These are phyloP conservation scores for Edolisoma coerulescens DNA, from an alignment of 2,113 vertebrate species.

Conservation along the genomic window DNA sequence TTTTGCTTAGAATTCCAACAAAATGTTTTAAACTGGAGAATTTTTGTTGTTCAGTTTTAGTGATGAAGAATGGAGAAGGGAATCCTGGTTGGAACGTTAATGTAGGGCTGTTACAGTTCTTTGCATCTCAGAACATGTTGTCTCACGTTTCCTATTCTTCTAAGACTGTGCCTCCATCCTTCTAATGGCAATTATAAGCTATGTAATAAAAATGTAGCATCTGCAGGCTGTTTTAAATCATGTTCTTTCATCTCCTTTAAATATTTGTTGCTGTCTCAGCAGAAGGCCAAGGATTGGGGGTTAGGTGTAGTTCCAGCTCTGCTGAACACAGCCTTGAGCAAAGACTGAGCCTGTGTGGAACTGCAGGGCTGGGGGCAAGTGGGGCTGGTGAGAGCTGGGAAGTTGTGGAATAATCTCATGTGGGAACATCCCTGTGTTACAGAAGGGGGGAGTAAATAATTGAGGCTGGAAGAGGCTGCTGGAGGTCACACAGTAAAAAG, in stretches of 20 bases:
- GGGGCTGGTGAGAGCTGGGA: background rate
- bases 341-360: rapidly evolving
- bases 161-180: slow-evolving; percentile 47
- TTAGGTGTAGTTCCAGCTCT: background rate
- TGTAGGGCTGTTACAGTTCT: slow-evolving; percentile 23
- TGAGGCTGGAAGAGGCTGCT: background rate
- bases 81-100: slow-evolving; percentile 3
- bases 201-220: slow-evolving; percentile 41
- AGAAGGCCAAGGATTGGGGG: background rate
- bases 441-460: rapidly evolving
- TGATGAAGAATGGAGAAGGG: background rate
- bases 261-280: background rate
- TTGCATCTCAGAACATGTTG: background rate
- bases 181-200: slow-evolving; percentile 20
- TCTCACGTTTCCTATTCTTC: slow-evolving; percentile 8
- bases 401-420: rapidly evolving
- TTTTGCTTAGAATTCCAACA: slow-evolving; percentile 1
- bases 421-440: rapidly evolving
- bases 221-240: background rate
- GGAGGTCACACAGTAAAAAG: background rate
- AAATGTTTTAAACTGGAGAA: background rate
- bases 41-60: background rate
- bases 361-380: background rate
- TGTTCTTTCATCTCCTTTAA: background rate
- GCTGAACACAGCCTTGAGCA: background rate